Percentiles rank a stretch among this genome's conserved stretches.
Conservation (phyloP, 1,140 invertebrate genomes). For the Procambarus virginalis region DNA sequence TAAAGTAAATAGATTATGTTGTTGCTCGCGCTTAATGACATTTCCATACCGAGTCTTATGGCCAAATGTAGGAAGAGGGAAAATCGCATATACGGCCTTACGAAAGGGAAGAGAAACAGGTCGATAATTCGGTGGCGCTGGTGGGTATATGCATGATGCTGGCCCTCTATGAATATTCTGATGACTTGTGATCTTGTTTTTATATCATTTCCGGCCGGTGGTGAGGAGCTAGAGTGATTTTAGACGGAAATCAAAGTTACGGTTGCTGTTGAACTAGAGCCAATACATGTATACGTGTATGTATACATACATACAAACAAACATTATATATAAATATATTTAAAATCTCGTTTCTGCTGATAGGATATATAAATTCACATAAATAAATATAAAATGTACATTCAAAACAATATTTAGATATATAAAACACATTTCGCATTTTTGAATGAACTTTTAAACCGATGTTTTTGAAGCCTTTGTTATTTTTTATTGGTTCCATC, state of each 20-base stretch:
- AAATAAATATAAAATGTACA: neutral
- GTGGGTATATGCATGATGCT: constrained; percentile 34
- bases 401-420: constrained; percentile 18
- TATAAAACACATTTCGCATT: constrained; percentile 38
- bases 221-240: neutral
- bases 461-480: constrained; percentile 55
- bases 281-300: neutral
- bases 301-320: neutral
- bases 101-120: constrained; percentile 18
- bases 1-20: constrained; percentile 20
- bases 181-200: constrained; percentile 45
- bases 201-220: constrained; percentile 39
- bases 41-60: neutral
- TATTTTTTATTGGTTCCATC: constrained; percentile 63
- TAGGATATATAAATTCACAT: neutral
- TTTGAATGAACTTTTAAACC: constrained; percentile 49
- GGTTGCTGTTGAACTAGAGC: neutral
- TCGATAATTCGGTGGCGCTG: constrained; percentile 32
- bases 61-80: neutral
- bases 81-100: neutral
- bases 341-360: neutral
- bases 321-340: neutral
- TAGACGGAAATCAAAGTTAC: neutral
- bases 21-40: constrained; percentile 8
- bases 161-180: constrained; percentile 37